Conservation (phyloP, 1,140 invertebrate species). For the Drosophila dunni region DNA sequence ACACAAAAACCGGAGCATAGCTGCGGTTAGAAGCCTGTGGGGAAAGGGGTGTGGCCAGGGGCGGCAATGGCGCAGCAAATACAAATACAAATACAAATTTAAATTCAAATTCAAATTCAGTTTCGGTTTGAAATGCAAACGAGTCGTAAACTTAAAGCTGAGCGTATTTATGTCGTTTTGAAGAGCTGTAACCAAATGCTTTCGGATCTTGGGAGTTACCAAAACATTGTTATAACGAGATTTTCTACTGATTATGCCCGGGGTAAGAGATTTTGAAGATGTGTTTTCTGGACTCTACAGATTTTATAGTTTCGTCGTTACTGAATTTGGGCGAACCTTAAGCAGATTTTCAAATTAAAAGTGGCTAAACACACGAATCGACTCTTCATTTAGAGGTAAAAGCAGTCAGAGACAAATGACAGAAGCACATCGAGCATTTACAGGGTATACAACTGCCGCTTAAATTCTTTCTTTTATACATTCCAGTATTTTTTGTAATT, state of each 20-base stretch:
- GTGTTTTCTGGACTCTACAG: no score
- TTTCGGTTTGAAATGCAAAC: constrained; percentile 44
- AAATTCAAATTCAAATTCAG: constrained; percentile 43
- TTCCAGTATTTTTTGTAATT: neutral
- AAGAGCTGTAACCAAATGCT: constrained; percentile 19
- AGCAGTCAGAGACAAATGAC: no score
- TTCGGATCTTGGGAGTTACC: constrained; percentile 20
- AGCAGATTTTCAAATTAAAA: no score
- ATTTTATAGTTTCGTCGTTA: no score
- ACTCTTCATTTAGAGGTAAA: no score
- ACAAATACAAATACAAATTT: constrained; percentile 20
- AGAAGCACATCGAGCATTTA: constrained; percentile 43
- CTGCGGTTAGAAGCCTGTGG: neutral
- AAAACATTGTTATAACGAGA: no score
- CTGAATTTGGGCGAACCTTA: no score
- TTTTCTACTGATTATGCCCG: no score
- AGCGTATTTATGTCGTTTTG: constrained; percentile 56
- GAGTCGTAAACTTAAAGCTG: constrained; percentile 73
- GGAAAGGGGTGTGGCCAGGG: neutral
- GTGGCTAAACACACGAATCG: no score
- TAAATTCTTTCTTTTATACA: no score
- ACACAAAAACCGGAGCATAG: constrained; percentile 8
- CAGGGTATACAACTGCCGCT: no score
- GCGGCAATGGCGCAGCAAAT: neutral
- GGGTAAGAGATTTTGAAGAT: no score